phyloP scores from a whole-genome alignment of 2,888 invertebrate genomes.

The Drosophila rubida region DNA sequence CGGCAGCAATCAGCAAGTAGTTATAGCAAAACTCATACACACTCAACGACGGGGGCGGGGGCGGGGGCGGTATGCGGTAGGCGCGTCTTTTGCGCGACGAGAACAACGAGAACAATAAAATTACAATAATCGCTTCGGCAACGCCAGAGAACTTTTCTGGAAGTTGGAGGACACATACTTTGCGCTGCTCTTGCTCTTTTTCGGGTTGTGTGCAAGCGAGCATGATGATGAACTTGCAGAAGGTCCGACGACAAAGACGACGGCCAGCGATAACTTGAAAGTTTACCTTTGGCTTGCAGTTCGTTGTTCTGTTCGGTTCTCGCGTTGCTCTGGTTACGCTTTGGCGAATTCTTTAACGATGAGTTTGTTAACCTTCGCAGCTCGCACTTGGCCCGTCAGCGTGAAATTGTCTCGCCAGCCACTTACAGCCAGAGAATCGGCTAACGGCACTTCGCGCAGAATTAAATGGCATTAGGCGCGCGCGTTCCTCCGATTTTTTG shows the following conservation, averaged over 20 bases:
- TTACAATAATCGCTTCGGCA: conserved; percentile 75
- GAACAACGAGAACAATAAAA: conserved; percentile 69
- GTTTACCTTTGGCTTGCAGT: conserved; percentile 15
- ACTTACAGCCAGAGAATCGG: conserved; percentile 18
- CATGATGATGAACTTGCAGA: conserved; percentile 73
- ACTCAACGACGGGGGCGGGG: conserved; percentile 33
- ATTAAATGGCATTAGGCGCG: conserved; percentile 46
- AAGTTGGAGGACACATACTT: not conserved
- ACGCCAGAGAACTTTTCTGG: conserved; percentile 23
- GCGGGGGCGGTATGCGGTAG: too few relatives aligned
- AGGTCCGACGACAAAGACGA: conserved; percentile 38
- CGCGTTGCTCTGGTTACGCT: conserved; percentile 69
- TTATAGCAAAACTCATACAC: conserved; percentile 33
- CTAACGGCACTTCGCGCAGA: conserved; percentile 41
- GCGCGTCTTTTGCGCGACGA: too few relatives aligned
- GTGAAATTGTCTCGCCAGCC: conserved; percentile 49
- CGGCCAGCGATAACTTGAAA: conserved; percentile 40
- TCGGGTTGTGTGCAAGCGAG: conserved; percentile 65
- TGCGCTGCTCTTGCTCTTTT: not conserved
- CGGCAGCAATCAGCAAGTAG: conserved; percentile 56
- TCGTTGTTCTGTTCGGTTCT: conserved; percentile 34
- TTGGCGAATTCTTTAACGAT: conserved; percentile 61
- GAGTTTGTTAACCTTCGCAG: conserved; percentile 69
- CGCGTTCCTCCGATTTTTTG: conserved; percentile 3
- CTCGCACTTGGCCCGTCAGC: conserved; percentile 49